Percentiles rank a stretch among this genome's conserved stretches.
These are phyloP conservation scores for Macrophya annulata DNA, from an alignment of 2,888 invertebrate genomes.

Conservation along the genomic window DNA sequence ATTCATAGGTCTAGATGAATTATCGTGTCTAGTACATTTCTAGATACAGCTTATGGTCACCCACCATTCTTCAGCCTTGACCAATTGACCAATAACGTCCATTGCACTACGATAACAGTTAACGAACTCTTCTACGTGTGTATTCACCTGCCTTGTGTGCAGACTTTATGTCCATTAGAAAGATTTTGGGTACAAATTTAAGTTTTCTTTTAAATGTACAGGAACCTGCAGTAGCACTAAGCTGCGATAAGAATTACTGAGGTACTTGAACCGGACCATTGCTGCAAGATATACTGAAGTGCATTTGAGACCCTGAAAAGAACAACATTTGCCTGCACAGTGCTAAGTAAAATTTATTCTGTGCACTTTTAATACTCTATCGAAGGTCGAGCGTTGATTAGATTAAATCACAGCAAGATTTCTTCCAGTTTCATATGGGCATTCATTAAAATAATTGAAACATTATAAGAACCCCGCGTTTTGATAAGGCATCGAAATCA, in stretches of 20 bases:
- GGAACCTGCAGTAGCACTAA: neutral
- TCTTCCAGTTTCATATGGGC: neutral
- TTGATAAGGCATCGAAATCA: neutral
- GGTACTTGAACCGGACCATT: constrained; percentile 8
- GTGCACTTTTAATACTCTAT: neutral
- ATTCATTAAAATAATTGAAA: no score
- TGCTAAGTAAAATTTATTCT: neutral
- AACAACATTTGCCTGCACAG: neutral
- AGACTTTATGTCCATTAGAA: neutral
- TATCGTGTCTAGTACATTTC: neutral
- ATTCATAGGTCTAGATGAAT: neutral
- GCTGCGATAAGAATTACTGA: constrained; percentile 13
- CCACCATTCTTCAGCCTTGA: constrained; percentile 39
- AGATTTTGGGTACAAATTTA: neutral
- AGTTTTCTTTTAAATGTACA: neutral
- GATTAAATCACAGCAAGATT: neutral
- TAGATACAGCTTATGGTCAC: constrained; percentile 40
- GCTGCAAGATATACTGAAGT: neutral
- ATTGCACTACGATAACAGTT: constrained; percentile 23
- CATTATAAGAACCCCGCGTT: no score
- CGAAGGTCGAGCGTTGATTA: neutral
- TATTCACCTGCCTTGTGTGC: neutral
- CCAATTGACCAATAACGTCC: constrained; percentile 44
- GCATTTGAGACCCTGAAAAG: neutral
- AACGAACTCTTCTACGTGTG: neutral